phyloP scores from a whole-genome alignment of 53 echinoderm and acorn worm species.

The Patiria pectinifera region DNA sequence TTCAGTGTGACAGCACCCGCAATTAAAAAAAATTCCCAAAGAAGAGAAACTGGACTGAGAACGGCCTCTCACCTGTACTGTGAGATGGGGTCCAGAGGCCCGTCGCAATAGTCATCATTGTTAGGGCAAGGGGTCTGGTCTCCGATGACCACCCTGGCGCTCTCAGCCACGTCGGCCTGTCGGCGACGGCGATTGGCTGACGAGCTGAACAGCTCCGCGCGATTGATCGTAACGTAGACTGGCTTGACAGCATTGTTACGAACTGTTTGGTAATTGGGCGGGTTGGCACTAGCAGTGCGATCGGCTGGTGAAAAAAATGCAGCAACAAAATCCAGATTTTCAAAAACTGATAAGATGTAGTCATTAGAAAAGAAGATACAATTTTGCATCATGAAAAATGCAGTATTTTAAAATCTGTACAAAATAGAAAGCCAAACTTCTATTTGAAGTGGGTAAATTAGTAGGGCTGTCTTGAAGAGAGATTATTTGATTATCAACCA shows the following conservation, averaged over 20 bases:
- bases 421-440: no score
- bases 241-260: slow-evolving; percentile 30
- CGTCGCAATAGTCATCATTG: slow-evolving; percentile 69
- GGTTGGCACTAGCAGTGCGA: slow-evolving; percentile 13
- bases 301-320: slow-evolving; percentile 12
- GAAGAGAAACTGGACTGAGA: neutral
- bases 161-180: slow-evolving; percentile 5
- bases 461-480: no score
- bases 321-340: neutral
- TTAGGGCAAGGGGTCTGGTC: slow-evolving; percentile 6
- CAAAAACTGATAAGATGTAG: no score
- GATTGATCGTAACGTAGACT: slow-evolving; percentile 41
- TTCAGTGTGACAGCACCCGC: neutral
- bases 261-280: slow-evolving; percentile 52
- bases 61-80: slow-evolving; percentile 60
- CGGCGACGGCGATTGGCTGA: slow-evolving; percentile 5
- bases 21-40: neutral
- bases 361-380: neutral
- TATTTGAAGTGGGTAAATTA: no score
- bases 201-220: slow-evolving; percentile 7
- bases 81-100: slow-evolving; percentile 63
- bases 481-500: no score
- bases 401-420: no score
- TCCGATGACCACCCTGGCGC: slow-evolving; percentile 8
- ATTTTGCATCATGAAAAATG: neutral